phyloP scores from a whole-genome alignment of 1,140 invertebrate genomes.

The Platyscapa corneri region DNA sequence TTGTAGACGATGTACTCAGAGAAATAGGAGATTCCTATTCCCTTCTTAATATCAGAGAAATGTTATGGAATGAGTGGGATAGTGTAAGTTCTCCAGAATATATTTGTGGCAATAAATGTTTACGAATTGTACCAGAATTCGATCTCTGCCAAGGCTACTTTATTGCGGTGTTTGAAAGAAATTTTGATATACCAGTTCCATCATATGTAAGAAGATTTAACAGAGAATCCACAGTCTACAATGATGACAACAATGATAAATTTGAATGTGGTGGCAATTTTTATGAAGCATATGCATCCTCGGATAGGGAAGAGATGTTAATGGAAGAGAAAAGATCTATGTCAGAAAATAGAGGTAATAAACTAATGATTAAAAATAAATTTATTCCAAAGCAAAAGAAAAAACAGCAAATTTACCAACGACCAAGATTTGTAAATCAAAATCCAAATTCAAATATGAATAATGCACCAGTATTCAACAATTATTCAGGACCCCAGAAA shows the following conservation, averaged over 20 bases:
- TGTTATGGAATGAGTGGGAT: constrained; percentile 79
- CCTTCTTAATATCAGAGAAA: constrained; percentile 77
- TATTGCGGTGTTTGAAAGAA: constrained; percentile 88
- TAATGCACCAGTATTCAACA: neutral
- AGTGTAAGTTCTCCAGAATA: constrained; percentile 81
- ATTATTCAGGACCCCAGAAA: neutral
- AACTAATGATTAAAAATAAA: neutral
- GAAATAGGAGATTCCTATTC: constrained; percentile 78
- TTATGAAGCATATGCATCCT: neutral
- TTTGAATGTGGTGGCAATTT: neutral
- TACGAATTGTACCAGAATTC: constrained; percentile 76
- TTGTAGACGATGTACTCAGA: constrained; percentile 81
- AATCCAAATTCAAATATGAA: neutral
- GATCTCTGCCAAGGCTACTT: constrained; percentile 96
- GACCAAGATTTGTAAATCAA: neutral
- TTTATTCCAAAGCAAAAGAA: neutral
- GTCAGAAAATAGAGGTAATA: neutral
- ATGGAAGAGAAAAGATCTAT: neutral
- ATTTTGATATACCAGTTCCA: constrained; percentile 57
- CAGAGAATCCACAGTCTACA: neutral
- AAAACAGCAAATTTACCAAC: neutral
- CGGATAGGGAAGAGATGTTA: neutral
- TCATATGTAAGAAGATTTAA: constrained; percentile 10
- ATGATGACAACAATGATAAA: neutral
- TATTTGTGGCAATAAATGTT: constrained; percentile 79